Base-by-base conservation (phyloP, 2,113 vertebrate species). In the Megaceryle torquata region DNA sequence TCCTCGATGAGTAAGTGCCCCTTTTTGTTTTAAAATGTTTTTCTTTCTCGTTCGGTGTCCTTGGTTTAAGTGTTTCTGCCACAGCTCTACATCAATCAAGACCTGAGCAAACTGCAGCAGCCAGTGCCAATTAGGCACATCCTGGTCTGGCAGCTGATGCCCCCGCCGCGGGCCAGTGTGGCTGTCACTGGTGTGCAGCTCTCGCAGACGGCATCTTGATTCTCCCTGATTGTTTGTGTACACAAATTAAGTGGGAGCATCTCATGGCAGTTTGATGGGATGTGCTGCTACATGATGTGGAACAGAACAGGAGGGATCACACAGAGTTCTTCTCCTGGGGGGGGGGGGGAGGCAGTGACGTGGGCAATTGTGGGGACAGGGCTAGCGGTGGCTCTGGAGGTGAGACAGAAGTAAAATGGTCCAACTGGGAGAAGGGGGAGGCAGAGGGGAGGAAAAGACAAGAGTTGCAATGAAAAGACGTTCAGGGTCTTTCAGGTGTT, bases 391-490 rank as follows among this genome's bases (percentile, higher is more conserved):
- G 75, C 12, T 41, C 87, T 25, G 72, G 37, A 25, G 53, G 63
- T 1, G 4, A 63, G 76, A 4, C 56, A 41, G 71, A 56, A 24
- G 67, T 2, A 4, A 44, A 39, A 60, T 0, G 43, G 28, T 17
- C 3, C 33, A 5, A 7, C 24, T 9, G 21, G 18, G 71, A 21
- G 22, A 43, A 41, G 61, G 28, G 50, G 43, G 15, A 39, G 25
- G 37, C 37, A 22, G 64, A 64, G 31, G 48, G 60, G 25, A 71
- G 19, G 31, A n/a, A 46, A 12, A 26, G 31, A 8, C 41, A 28
- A 31, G 41, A 39, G 43, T 3, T 14, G 28, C 3, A 0, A 0
- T 1, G 20, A 39, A 18, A 67, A 8, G 50, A 15, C 2, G 3
- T 41, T 88, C 48, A 12, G 31, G 53, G 25, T 35, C 39, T 64